Conservation (phyloP, 2,888 invertebrate genomes). For the Anthrax anthrax region DNA sequence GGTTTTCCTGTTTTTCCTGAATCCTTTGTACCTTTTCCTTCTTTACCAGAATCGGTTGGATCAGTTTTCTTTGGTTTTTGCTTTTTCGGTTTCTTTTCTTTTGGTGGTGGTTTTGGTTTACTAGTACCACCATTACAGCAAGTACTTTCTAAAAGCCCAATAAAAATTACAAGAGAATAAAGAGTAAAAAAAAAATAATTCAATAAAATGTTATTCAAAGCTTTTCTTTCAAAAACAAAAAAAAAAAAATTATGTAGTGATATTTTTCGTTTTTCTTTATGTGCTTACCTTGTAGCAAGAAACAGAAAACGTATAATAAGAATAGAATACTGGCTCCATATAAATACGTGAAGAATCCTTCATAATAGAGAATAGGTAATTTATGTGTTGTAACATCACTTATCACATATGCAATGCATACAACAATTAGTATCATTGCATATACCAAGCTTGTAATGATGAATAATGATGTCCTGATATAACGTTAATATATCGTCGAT, state of each 20-base stretch:
- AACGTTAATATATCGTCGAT: neutral
- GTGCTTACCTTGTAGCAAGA: constrained; percentile 63
- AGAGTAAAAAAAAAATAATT: neutral
- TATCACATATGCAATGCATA: constrained; percentile 87
- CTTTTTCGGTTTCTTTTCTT: constrained; percentile 55
- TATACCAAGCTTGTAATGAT: constrained; percentile 94
- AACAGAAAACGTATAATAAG: constrained; percentile 86
- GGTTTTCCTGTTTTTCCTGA: constrained; percentile 48
- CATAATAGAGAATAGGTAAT: constrained; percentile 82
- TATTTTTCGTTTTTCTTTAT: neutral
- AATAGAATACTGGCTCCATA: constrained; percentile 88
- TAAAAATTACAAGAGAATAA: neutral
- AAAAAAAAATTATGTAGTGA: too few species aligned
- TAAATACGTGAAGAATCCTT: constrained; percentile 89
- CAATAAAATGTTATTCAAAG: too few species aligned
- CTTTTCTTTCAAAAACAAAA: too few species aligned
- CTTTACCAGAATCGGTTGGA: constrained; percentile 41
- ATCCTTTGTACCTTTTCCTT: constrained; percentile 41
- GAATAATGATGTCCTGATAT: constrained; percentile 74
- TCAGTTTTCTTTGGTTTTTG: constrained; percentile 49
- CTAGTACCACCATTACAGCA: constrained; percentile 60
- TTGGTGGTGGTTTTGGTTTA: constrained; percentile 49
- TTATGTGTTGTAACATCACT: constrained; percentile 89
- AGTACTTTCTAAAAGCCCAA: constrained; percentile 48
- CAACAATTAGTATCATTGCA: constrained; percentile 83